Base-by-base conservation (phyloP, 2,797 vertebrate species). In the Anas capensis region DNA sequence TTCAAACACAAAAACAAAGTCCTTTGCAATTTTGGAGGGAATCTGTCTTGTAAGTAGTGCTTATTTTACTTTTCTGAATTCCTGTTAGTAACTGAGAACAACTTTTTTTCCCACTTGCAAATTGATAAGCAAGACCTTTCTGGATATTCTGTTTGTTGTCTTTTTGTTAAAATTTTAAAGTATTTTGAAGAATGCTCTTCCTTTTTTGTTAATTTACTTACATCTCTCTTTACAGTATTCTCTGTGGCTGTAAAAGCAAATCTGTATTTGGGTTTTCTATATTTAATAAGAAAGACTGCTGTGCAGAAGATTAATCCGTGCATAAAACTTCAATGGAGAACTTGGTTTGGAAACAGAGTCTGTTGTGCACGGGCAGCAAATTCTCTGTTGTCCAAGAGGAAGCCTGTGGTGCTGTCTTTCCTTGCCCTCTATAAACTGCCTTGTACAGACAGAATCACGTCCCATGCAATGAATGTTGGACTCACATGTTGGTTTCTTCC, bases 181-280 rank as follows among this genome's bases (percentile, higher is more conserved):
- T 64, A 75, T 83, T 82, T 75, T 85, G 36, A 80, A 81, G 31
- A 92, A 72, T 19, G 24, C 10, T 56, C 4, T 20, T 77, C 11
- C 66, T 85, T 6, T 86, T 91, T 61, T 90, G 53, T 78, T 92
- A 68, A 75, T 92, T 93, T 85, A 49, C n/a, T 72, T 68, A 17
- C 14, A 46, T 38, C 26, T 89, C 34, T 73, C 40, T 88, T 57
- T 78, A 49, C 10, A 2, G 72, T 70, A 44, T 62, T 86, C 40
- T 86, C 31, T 61, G 23, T 64, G 40, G 14, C 62, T 88, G 66
- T 51, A 72, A 92, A 93, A 76, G 26, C 42, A 66, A 84, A 70
- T 26, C 14, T 23, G 15, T 87, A 40, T 90, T 82, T 95, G 54
- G 2, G 19, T 34, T 93, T 87, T 81, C 72, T 86, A 4, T 88